Percentiles rank a stretch among this genome's conserved stretches.
Conservation (phyloP, 2,113 vertebrate genomes). For the Panthera uncia region DNA sequence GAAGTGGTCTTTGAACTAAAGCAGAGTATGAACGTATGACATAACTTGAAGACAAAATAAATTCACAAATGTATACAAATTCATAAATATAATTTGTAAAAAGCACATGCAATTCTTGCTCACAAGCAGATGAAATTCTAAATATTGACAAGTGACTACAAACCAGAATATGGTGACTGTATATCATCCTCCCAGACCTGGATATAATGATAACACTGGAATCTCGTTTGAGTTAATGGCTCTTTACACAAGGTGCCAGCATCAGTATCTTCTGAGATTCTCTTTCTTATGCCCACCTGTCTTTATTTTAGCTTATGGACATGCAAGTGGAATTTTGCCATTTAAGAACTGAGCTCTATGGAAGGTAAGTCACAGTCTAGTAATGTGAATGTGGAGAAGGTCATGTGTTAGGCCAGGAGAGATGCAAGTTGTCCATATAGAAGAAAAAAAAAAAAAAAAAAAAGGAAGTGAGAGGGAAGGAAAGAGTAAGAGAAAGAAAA, state of each 20-base stretch:
- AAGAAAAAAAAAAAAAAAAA: conserved; percentile 58
- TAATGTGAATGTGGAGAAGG: conserved; percentile 86
- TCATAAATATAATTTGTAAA: neutral
- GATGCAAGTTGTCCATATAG: conserved; percentile 86
- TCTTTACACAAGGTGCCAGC: conserved; percentile 84
- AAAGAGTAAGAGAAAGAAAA: conserved; percentile 43
- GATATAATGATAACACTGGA: conserved; percentile 81
- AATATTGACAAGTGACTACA: conserved; percentile 87
- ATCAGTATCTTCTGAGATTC: conserved; percentile 86
- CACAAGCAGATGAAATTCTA: conserved; percentile 81
- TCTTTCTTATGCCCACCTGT: conserved; percentile 80
- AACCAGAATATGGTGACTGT: conserved; percentile 84
- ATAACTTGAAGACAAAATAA: conserved; percentile 7
- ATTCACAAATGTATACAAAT: neutral
- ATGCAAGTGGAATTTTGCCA: conserved; percentile 86
- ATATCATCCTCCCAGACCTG: conserved; percentile 65
- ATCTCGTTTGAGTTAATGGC: conserved; percentile 82
- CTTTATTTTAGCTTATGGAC: conserved; percentile 87
- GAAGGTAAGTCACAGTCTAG: conserved; percentile 86
- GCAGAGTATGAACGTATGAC: neutral
- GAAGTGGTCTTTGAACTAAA: conserved; percentile 4
- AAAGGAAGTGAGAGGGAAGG: neutral
- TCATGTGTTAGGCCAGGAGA: conserved; percentile 86
- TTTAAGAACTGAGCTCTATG: conserved; percentile 87
- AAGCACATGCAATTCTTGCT: conserved; percentile 70